Percentiles rank a stretch among this genome's conserved stretches.
phyloP scores from a whole-genome alignment of 2,888 invertebrate genomes.

The Phymatocera aterrima region DNA sequence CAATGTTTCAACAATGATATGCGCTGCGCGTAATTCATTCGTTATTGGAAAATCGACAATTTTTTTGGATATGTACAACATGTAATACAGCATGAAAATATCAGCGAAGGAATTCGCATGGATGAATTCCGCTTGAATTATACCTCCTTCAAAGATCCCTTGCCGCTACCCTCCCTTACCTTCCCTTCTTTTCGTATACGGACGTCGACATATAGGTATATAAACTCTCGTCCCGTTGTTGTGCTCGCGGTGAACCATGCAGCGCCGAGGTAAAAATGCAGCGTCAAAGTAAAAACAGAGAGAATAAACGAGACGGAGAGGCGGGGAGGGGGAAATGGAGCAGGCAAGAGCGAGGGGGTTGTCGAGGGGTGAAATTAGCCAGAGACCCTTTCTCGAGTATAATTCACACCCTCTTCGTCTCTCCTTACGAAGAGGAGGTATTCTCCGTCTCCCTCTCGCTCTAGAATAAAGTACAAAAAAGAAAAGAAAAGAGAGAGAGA shows the following conservation, averaged over 20 bases:
- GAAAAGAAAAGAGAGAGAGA: neutral
- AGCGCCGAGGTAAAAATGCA: slow-evolving; percentile 6
- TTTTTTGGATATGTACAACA: too few species aligned
- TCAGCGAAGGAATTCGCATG: too few species aligned
- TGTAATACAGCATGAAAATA: too few species aligned
- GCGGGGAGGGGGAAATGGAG: neutral
- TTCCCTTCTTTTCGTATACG: too few species aligned
- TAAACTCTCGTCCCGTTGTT: neutral
- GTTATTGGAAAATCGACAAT: too few species aligned
- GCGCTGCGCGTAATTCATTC: too few species aligned
- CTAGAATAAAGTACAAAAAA: neutral
- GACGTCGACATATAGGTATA: too few species aligned
- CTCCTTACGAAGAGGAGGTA: neutral
- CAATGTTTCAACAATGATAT: too few species aligned
- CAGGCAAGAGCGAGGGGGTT: neutral
- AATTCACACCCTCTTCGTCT: slow-evolving; percentile 41
- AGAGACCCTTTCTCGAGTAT: slow-evolving; percentile 42
- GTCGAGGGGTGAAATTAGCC: slow-evolving; percentile 43
- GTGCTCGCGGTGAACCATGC: slow-evolving; percentile 16
- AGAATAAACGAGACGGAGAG: neutral
- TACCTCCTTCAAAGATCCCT: too few species aligned
- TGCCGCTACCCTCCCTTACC: too few species aligned
- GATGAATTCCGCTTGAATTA: too few species aligned
- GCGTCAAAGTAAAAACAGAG: slow-evolving; percentile 6
- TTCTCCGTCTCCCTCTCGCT: neutral